phyloP scores from a whole-genome alignment of 2,888 invertebrate species.

The Trissolcus brochymenae region DNA sequence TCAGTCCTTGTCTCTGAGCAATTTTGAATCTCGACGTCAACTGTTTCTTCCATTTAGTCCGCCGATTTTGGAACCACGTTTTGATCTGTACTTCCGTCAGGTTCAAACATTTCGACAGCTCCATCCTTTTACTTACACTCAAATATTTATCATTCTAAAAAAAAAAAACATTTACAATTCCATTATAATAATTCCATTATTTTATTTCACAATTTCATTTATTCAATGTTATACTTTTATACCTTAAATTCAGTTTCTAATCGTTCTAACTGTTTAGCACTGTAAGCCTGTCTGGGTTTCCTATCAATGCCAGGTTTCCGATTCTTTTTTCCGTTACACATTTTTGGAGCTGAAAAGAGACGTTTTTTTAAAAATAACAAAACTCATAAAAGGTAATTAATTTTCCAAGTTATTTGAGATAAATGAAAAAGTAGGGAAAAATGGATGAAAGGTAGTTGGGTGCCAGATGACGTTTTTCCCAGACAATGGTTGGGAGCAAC shows the following conservation, averaged over 20 bases:
- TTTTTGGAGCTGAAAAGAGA: conserved; percentile 84
- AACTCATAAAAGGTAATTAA: not conserved
- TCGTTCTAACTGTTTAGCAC: conserved; percentile 93
- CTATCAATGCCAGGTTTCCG: conserved; percentile 93
- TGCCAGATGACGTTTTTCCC: conserved; percentile 51
- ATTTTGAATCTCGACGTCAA: conserved; percentile 92
- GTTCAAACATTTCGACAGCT: conserved; percentile 90
- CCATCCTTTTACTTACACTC: conserved; percentile 96
- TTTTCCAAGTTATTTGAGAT: conserved; percentile 1
- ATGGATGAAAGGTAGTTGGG: conserved; percentile 39
- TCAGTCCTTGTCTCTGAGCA: conserved; percentile 90
- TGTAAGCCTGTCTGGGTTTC: conserved; percentile 97
- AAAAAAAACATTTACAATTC: too few species aligned
- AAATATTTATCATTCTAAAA: conserved; percentile 92
- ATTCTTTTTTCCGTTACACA: conserved; percentile 84
- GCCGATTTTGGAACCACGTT: conserved; percentile 96
- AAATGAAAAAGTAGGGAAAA: conserved; percentile 15
- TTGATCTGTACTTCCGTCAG: conserved; percentile 97
- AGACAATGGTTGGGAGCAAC: conserved; percentile 38
- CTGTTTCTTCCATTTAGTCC: conserved; percentile 99
- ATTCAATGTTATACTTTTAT: too few species aligned
- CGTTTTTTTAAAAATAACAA: too few species aligned
- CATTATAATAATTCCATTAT: too few species aligned
- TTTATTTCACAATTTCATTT: too few species aligned
- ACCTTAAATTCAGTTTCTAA: conserved; percentile 96